These are phyloP conservation scores for Pseudorasbora parva DNA, from an alignment of 2,113 vertebrate genomes.

Conservation along the genomic window DNA sequence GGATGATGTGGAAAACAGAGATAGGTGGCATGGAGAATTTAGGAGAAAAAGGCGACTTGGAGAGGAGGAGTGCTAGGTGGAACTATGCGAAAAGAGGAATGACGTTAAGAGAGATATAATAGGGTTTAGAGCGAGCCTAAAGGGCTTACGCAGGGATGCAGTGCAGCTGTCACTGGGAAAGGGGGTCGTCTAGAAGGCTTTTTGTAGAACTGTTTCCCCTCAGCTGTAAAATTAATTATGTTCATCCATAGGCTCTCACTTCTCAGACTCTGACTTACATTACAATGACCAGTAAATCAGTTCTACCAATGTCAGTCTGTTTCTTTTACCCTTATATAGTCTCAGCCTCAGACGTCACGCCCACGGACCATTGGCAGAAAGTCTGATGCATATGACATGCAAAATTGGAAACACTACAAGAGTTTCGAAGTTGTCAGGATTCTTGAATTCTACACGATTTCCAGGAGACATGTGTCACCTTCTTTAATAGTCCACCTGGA, in stretches of 20 bases:
- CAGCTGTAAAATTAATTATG: conserved; percentile 35
- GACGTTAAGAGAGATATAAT: conserved; percentile 44
- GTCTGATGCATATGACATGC: no score
- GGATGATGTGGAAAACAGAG: not conserved
- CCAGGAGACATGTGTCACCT: no score
- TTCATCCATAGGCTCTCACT: conserved; percentile 19
- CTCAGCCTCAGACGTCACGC: no score
- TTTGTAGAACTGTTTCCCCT: conserved; percentile 6
- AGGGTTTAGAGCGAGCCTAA: conserved; percentile 46
- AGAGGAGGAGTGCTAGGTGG: conserved; percentile 1
- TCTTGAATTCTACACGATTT: no score
- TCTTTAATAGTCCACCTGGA: no score
- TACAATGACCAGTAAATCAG: conserved; percentile 2
- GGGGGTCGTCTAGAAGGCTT: conserved; percentile 31
- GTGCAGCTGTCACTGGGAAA: conserved; percentile 50
- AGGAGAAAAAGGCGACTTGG: not conserved
- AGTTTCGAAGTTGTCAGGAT: no score
- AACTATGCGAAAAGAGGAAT: conserved; percentile 32
- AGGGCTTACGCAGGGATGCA: conserved; percentile 44
- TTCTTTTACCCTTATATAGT: not conserved
- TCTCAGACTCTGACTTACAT: not conserved
- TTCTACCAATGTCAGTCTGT: not conserved
- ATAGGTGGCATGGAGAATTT: not conserved
- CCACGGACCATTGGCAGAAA: no score
- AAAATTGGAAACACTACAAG: no score